These are phyloP conservation scores for Volucella bombylans DNA, from an alignment of 2,888 invertebrate genomes.

Conservation along the genomic window DNA sequence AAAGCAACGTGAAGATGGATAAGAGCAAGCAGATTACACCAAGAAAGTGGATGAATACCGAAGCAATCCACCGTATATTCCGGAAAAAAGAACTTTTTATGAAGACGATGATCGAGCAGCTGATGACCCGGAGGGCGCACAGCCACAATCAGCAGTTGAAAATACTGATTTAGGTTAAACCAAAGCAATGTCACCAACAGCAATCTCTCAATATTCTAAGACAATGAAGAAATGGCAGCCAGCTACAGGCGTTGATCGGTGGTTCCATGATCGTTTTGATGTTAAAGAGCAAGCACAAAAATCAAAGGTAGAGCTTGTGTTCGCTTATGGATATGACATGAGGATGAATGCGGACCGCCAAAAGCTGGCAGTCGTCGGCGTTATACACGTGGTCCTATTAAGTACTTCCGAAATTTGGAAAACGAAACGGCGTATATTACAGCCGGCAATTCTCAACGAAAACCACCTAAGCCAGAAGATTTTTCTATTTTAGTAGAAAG, in stretches of 20 bases:
- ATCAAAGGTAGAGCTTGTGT: conserved; percentile 91
- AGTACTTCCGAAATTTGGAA: conserved; percentile 96
- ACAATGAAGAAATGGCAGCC: conserved; percentile 82
- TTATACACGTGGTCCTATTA: conserved; percentile 95
- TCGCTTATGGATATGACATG: conserved; percentile 96
- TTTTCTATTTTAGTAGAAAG: conserved; percentile 83
- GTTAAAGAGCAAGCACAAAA: conserved; percentile 89
- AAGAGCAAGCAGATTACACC: conserved; percentile 84
- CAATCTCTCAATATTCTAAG: conserved; percentile 80
- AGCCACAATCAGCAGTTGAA: conserved; percentile 75
- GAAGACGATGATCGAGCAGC: conserved; percentile 96
- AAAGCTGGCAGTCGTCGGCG: conserved; percentile 91
- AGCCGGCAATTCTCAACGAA: conserved; percentile 81
- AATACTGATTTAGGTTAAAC: conserved; percentile 80
- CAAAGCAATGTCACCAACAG: conserved; percentile 77
- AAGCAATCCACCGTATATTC: conserved; percentile 98
- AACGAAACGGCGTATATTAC: conserved; percentile 94
- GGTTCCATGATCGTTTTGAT: conserved; percentile 91
- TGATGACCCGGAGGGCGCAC: conserved; percentile 84
- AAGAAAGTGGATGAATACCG: conserved; percentile 95
- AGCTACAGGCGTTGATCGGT: conserved; percentile 85
- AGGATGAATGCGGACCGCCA: conserved; percentile 94
- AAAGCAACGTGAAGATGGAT: conserved; percentile 87
- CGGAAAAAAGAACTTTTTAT: conserved; percentile 97
- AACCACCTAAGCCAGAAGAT: conserved; percentile 84